Conservation (phyloP, 2,797 vertebrate genomes). For the Sebastes glaucus region DNA sequence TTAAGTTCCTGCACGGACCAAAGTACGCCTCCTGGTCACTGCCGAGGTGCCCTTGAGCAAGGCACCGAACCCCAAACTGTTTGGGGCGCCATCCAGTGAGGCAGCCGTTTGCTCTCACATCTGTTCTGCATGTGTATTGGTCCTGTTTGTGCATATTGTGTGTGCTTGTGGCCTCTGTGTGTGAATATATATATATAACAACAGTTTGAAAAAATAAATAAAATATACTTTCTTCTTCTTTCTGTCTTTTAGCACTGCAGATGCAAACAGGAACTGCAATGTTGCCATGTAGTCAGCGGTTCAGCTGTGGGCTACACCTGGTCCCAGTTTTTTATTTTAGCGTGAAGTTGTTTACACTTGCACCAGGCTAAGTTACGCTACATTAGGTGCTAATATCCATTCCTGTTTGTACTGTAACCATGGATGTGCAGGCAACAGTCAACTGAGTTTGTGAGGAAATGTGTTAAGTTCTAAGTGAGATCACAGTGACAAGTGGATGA, state of each 20-base stretch:
- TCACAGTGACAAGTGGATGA: not conserved
- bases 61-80: too few species aligned
- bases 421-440: not conserved
- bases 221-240: too few species aligned
- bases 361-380: not conserved
- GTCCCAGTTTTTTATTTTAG: not conserved
- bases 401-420: constrained; percentile 14
- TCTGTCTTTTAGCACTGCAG: not conserved
- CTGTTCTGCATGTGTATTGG: too few species aligned
- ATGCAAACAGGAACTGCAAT: not conserved
- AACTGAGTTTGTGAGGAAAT: not conserved
- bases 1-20: too few species aligned
- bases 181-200: too few species aligned
- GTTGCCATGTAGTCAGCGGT: not conserved
- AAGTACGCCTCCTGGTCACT: too few species aligned
- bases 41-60: too few species aligned
- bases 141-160: too few species aligned
- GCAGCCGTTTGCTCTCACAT: too few species aligned
- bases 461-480: not conserved
- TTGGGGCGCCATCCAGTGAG: too few species aligned
- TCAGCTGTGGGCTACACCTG: not conserved
- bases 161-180: too few species aligned
- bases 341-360: not conserved
- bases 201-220: too few species aligned
- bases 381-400: not conserved